These are phyloP conservation scores for Hylaeus volcanicus DNA, from an alignment of 1,140 invertebrate genomes.

Conservation along the genomic window DNA sequence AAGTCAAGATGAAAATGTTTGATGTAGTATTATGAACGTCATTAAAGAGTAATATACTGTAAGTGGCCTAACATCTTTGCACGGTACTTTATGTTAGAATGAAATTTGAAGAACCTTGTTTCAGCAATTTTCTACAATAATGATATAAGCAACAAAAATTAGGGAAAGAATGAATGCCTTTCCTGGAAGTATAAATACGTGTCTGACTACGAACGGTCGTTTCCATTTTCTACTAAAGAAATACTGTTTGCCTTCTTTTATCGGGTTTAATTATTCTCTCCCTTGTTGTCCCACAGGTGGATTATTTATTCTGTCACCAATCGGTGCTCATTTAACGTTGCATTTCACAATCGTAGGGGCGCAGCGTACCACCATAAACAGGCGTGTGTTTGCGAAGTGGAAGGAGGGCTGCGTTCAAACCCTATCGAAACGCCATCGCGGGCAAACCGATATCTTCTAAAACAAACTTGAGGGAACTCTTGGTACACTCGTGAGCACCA, in stretches of 20 bases:
- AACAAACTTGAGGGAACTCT: slow-evolving; percentile 7
- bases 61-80: no score
- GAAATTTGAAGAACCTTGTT: no score
- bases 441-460: slow-evolving; percentile 11
- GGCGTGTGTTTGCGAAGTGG: neutral
- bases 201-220: no score
- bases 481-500: neutral
- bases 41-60: neutral
- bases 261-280: neutral
- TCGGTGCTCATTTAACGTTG: slow-evolving; percentile 3
- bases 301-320: neutral
- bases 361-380: neutral
- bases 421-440: slow-evolving; percentile 1
- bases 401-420: neutral
- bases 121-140: no score
- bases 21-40: neutral
- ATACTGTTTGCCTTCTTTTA: neutral
- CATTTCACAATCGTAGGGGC: neutral
- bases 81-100: no score
- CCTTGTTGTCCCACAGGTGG: neutral
- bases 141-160: no score
- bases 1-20: no score
- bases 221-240: neutral
- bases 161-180: no score
- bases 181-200: no score